phyloP scores from a whole-genome alignment of 1,140 invertebrate genomes.

The Diabrotica undecimpunctata region DNA sequence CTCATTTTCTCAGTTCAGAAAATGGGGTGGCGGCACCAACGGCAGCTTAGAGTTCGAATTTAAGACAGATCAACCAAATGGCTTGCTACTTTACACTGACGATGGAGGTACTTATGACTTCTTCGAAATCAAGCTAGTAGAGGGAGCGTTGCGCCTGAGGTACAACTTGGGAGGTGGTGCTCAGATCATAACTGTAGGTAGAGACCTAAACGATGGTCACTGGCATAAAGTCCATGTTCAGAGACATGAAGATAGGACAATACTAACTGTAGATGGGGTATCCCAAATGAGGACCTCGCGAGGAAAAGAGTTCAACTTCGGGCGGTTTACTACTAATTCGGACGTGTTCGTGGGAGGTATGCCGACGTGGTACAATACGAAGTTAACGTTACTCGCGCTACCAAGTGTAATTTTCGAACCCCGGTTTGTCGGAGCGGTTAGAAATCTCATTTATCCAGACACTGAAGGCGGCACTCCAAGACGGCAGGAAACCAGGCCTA shows the following conservation, averaged over 20 bases:
- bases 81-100: constrained; percentile 86
- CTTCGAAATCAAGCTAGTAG: constrained; percentile 91
- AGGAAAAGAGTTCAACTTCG: constrained; percentile 83
- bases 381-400: constrained; percentile 74
- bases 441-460: constrained; percentile 83
- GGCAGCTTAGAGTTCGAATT: constrained; percentile 89
- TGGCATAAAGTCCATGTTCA: constrained; percentile 86
- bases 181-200: constrained; percentile 81
- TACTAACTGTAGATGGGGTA: constrained; percentile 74
- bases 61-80: constrained; percentile 85
- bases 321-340: constrained; percentile 78
- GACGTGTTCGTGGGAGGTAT: constrained; percentile 90
- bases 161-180: constrained; percentile 85
- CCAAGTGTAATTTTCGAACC: constrained; percentile 91
- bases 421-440: constrained; percentile 76
- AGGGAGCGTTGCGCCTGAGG: constrained; percentile 79
- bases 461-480: constrained; percentile 65
- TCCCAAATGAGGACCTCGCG: constrained; percentile 70
- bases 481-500: constrained; percentile 73
- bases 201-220: constrained; percentile 80
- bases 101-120: constrained; percentile 93
- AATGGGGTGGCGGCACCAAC: constrained; percentile 84
- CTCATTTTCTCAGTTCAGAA: constrained; percentile 84
- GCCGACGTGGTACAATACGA: constrained; percentile 83
- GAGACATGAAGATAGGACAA: constrained; percentile 72